Evolutionary conservation across 2,113 vertebrate species (phyloP).

Genomic region (Acrocephalus arundinaceus): DNA sequence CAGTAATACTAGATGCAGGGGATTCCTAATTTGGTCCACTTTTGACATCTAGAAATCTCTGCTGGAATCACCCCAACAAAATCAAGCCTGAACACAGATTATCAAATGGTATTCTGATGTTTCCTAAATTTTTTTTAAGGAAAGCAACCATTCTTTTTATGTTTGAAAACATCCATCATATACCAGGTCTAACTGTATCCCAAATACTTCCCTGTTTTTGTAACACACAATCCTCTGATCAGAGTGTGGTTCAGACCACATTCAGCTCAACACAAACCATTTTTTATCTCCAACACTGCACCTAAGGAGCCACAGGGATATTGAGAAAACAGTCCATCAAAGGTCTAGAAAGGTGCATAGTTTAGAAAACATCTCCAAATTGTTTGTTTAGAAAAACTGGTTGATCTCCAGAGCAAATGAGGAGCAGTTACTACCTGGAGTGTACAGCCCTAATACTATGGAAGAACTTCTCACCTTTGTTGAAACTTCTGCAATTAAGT

Average conservation of each 20-base stretch:
- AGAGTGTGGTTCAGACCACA: background rate
- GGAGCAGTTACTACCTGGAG: background rate
- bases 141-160: background rate
- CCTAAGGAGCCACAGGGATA: background rate
- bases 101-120: background rate
- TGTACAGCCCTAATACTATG: background rate
- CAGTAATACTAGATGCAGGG: background rate
- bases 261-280: background rate
- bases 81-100: background rate
- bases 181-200: background rate
- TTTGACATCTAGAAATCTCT: background rate
- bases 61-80: background rate
- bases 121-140: background rate
- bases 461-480: conserved; percentile 83
- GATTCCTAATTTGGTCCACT: background rate
- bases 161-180: background rate
- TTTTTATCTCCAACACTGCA: background rate
- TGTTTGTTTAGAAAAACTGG: background rate
- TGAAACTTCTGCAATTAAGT: conserved; percentile 91
- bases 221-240: background rate
- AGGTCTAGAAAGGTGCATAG: background rate
- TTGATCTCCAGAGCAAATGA: background rate
- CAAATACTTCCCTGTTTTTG: background rate
- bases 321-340: background rate
- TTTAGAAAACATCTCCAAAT: background rate